phyloP scores from a whole-genome alignment of 1,140 invertebrate species.

The Leptinotarsa texana region DNA sequence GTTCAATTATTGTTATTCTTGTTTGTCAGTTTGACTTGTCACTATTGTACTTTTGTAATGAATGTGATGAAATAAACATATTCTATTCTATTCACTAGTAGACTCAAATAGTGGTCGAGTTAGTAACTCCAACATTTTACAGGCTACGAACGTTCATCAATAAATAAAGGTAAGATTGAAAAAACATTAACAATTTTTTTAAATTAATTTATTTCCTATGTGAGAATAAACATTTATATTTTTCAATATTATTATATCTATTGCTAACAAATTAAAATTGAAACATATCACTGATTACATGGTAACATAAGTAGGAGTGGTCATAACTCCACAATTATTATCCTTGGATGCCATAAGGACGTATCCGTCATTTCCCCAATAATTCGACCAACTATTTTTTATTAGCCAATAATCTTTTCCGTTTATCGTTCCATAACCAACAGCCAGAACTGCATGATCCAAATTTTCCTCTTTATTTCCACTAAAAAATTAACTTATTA shows the following conservation, averaged over 20 bases:
- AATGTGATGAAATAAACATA: too few relatives aligned
- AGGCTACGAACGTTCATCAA: too few relatives aligned
- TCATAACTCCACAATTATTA: slow-evolving; percentile 91
- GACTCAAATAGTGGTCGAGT: too few relatives aligned
- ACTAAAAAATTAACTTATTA: slow-evolving; percentile 53
- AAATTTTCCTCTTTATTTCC: slow-evolving; percentile 73
- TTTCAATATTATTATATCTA: slow-evolving; percentile 4
- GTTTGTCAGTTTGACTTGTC: too few relatives aligned
- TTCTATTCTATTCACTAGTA: too few relatives aligned
- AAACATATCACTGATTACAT: slow-evolving; percentile 55
- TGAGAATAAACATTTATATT: background rate
- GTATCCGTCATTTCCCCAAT: slow-evolving; percentile 95
- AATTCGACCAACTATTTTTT: slow-evolving; percentile 94
- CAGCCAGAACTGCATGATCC: slow-evolving; percentile 92
- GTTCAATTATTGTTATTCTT: too few relatives aligned
- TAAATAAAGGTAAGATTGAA: too few relatives aligned
- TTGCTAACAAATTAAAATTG: background rate
- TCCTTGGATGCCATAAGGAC: slow-evolving; percentile 85
- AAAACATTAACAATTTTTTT: too few relatives aligned
- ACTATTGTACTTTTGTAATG: too few relatives aligned
- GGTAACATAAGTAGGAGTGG: slow-evolving; percentile 82
- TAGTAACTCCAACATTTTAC: background rate
- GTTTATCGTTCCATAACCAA: slow-evolving; percentile 87
- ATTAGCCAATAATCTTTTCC: slow-evolving; percentile 88
- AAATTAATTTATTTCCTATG: too few relatives aligned